Base-by-base conservation (phyloP, 2,113 vertebrate species). In the Mobula hypostoma region DNA sequence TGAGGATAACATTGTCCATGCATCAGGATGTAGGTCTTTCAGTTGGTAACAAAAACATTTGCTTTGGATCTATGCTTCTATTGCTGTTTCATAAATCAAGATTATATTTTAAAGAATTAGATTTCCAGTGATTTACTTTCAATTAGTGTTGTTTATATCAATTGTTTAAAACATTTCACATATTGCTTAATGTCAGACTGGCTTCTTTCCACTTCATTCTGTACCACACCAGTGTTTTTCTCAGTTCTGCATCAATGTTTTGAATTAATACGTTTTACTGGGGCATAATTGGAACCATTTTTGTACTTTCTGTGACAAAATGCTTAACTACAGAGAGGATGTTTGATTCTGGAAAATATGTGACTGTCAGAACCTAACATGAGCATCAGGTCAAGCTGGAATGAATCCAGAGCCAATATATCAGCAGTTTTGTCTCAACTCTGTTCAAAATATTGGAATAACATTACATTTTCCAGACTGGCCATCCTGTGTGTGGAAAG, bases 111-210 rank as follows among this genome's bases (percentile, higher is more conserved):
- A 2, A 36, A 36, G 40, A 24, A 27, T 27, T 48, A 7, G 2
- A 27, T 58, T 85, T 85, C 82, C 82, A 58, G 82, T 85, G 48
- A 85, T 27, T 24, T 85, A 56, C 48, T 83, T 83, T 48, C 56
- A 36, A 83, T 83, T 83, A 58, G 21, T 12, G 82, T 58, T 85
- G 82, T 85, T 85, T 85, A 85, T 85, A 27, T 48, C 21, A 56
- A 48, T 82, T 83, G 40, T 83, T 83, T 83, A 56, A 83, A 48
- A 24, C 40, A 85, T 58, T 85, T 58, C 82, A 27, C 48, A 0
- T 85, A 85, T 58, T 27, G 82, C 82, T 85, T 85, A 85, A 85
- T 85, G 21, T 56, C 21, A 85, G 24, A 27, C 58, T 85, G 82
- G 48, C 48, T 85, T 58, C 19, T 58, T 8, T 27, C 21, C 21